Conservation (phyloP, 2,113 vertebrate genomes). For the Leuciscus idus region DNA sequence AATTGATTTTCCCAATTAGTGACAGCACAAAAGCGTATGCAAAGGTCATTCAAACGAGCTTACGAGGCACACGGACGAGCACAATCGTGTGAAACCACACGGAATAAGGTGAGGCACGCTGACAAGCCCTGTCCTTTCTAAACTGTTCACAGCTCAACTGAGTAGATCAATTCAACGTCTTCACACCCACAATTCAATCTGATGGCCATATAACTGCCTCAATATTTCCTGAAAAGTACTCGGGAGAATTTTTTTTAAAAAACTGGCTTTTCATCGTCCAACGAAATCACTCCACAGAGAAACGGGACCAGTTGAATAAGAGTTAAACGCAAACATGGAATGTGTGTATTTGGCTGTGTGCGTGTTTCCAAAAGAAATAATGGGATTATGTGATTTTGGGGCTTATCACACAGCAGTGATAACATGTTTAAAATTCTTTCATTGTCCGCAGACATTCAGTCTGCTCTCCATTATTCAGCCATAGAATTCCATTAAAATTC, state of each 20-base stretch:
- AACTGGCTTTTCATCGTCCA: not conserved
- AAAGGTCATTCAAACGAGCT: slow-evolving; percentile 13
- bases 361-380: not conserved
- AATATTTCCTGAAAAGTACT: not conserved
- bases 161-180: not conserved
- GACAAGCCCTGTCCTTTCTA: slow-evolving; percentile 10
- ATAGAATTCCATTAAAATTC: not conserved
- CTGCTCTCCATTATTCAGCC: not conserved
- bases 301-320: not conserved
- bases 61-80: not conserved
- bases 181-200: not conserved
- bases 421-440: slow-evolving; percentile 2
- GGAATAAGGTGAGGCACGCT: not conserved
- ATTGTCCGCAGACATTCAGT: not conserved
- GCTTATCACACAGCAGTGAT: not conserved
- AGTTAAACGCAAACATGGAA: not conserved
- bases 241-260: not conserved
- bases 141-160: not conserved
- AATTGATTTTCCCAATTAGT: slow-evolving; percentile 7
- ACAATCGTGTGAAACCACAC: slow-evolving; percentile 1
- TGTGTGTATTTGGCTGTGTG: not conserved
- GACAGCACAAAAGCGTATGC: not conserved
- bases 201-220: not conserved
- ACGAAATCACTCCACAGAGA: not conserved
- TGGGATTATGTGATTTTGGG: slow-evolving; percentile 1